Evolutionary conservation across 2,888 invertebrate species (phyloP).

Genomic region (Drosophila mulleri): DNA sequence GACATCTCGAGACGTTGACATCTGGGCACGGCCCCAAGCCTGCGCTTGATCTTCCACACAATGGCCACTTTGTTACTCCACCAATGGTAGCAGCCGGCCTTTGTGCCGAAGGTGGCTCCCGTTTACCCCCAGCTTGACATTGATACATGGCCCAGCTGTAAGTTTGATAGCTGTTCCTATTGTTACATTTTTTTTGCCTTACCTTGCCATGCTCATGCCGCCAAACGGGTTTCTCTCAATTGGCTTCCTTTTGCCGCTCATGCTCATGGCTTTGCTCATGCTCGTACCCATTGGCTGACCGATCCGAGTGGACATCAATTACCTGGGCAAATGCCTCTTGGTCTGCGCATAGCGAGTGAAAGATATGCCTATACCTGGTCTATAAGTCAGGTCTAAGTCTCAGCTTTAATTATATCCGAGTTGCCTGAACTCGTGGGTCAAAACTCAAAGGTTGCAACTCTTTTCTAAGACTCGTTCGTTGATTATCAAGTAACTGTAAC

Average conservation of each 20-base stretch:
- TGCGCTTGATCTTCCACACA: conserved; percentile 56
- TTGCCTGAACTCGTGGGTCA: not conserved
- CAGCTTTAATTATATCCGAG: not conserved
- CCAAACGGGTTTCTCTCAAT: conserved; percentile 44
- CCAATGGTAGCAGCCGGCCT: conserved; percentile 45
- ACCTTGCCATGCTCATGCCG: not conserved
- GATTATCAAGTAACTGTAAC: not conserved
- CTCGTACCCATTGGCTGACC: conserved; percentile 53
- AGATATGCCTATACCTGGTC: not conserved
- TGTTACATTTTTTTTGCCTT: conserved; percentile 56
- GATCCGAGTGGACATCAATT: conserved; percentile 54
- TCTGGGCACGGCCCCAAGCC: conserved; percentile 53
- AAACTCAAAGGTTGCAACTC: not conserved
- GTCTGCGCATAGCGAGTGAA: not conserved
- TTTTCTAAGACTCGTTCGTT: not conserved
- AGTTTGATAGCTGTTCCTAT: conserved; percentile 75
- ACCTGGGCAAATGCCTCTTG: conserved; percentile 9
- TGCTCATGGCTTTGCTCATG: conserved; percentile 17
- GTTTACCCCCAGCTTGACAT: conserved; percentile 64
- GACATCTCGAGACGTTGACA: conserved; percentile 65
- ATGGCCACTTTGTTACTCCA: conserved; percentile 56
- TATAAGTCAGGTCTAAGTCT: not conserved
- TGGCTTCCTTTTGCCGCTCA: conserved; percentile 36
- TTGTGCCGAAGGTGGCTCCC: conserved; percentile 58
- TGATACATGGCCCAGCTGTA: conserved; percentile 73